Conservation (phyloP, 2,888 invertebrate genomes). For the Timandra comae region DNA sequence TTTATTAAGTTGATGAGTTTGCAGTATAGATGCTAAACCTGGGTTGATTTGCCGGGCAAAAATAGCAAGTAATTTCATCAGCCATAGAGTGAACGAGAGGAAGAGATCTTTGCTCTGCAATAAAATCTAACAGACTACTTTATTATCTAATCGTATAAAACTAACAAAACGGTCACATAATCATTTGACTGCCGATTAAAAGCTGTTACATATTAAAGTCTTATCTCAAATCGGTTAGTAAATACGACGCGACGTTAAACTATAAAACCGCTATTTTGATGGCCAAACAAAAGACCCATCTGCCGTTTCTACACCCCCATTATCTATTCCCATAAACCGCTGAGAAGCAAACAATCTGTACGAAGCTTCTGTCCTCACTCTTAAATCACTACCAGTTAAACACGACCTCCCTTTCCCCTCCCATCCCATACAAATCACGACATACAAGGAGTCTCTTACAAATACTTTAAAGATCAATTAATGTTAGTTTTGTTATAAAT, state of each 20-base stretch:
- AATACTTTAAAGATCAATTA: slow-evolving; percentile 20
- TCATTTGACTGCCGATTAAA: too few relatives aligned
- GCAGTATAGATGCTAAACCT: too few relatives aligned
- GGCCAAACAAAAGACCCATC: slow-evolving; percentile 48
- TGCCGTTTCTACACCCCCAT: slow-evolving; percentile 55
- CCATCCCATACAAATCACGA: slow-evolving; percentile 3
- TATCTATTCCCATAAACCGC: slow-evolving; percentile 64
- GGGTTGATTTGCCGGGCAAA: too few relatives aligned
- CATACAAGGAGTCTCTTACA: slow-evolving; percentile 3
- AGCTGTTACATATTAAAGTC: too few relatives aligned
- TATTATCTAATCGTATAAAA: too few relatives aligned
- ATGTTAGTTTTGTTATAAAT: slow-evolving; percentile 37
- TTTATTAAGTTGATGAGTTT: too few relatives aligned
- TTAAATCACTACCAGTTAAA: slow-evolving; percentile 39
- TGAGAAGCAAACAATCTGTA: slow-evolving; percentile 60
- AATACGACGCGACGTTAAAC: slow-evolving; percentile 1
- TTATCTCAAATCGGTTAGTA: too few relatives aligned
- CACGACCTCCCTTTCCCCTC: slow-evolving; percentile 23
- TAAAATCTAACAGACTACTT: too few relatives aligned
- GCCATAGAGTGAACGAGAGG: too few relatives aligned
- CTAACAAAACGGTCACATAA: too few relatives aligned
- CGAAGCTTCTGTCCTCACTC: slow-evolving; percentile 44
- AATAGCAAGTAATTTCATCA: too few relatives aligned
- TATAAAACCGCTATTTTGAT: slow-evolving; percentile 25
- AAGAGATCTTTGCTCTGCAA: too few relatives aligned